Evolutionary conservation across 2,888 invertebrate species (phyloP), one percentile per base, ranked within the genome.

Genomic region (Pristionchus entomophagus): DNA sequence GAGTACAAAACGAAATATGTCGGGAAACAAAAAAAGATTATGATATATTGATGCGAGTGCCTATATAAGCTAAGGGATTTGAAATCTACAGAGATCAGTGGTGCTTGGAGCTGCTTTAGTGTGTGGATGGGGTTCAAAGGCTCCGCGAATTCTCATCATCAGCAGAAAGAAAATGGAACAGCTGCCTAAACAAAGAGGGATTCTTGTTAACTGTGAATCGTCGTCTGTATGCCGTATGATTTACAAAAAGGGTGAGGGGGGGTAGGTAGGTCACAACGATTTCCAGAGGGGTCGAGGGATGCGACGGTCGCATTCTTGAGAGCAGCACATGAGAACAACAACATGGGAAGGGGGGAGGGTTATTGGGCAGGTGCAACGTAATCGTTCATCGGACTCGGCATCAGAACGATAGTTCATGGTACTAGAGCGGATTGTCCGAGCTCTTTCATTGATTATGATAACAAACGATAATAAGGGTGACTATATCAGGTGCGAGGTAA

Each of bases 101-200:
- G 41, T n/a, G 73, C 41, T 38, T 73, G 80, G 56, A 80, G 53
- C 80, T 51, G 80, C 19, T 49, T 80, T n/a, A 29, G 22, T n/a
- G 26, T 51, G 53, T 26, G 4, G n/a, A n/a, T n/a, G n/a, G 26
- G 49, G 6, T 51, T 35, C 80, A 80, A 80, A 53, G 80, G 53
- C 80, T 38, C 56, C 51, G 29, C 51, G 45, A 80, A 80, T 80
- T 80, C 53, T 53, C 53, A 80, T 53, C 53, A 80, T 56, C 56
- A 51, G 35, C 35, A 35, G 35, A 35, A 53, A 22, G 35, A 49
- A 22, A 38, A 19, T 73, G 73, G 73, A 17, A 35, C 35, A 35
- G 35, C 32, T 65, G 65, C 65, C 65, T 65, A 65, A 35, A 32
- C 32, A 65, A 65, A 5, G 19, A 32, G 14, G 32, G 26, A 59